phyloP scores from a whole-genome alignment of 2,888 invertebrate genomes.

The Chesias legatella region DNA sequence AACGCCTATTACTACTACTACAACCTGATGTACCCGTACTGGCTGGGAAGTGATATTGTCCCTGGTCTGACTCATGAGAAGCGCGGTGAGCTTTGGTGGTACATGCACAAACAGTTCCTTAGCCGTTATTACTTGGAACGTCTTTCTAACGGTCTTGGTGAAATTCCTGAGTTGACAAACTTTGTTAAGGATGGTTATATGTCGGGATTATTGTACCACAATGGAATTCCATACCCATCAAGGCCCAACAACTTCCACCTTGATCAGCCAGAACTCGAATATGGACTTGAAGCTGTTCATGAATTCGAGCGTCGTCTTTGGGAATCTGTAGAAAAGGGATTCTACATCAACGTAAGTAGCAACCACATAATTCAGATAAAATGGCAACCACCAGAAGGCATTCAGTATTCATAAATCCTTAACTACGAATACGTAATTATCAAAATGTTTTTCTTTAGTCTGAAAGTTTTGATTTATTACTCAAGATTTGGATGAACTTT shows the following conservation, averaged over 20 bases:
- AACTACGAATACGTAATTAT: too few relatives aligned
- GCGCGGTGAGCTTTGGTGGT: constrained; percentile 83
- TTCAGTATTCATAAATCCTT: too few relatives aligned
- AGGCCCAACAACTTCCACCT: constrained; percentile 81
- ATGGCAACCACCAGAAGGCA: too few relatives aligned
- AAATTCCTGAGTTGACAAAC: constrained; percentile 80
- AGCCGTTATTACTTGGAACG: constrained; percentile 88
- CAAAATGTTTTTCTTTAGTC: too few relatives aligned
- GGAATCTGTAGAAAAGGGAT: constrained; percentile 81
- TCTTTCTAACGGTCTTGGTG: constrained; percentile 84
- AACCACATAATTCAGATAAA: too few relatives aligned
- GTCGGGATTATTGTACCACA: constrained; percentile 82
- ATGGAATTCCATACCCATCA: constrained; percentile 83
- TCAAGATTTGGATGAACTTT: too few relatives aligned
- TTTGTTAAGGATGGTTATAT: constrained; percentile 81
- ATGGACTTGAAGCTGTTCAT: constrained; percentile 64
- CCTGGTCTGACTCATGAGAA: constrained; percentile 72
- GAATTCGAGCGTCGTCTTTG: constrained; percentile 79
- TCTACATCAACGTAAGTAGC: constrained; percentile 59
- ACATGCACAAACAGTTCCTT: constrained; percentile 82
- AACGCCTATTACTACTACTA: constrained; percentile 83
- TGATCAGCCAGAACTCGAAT: constrained; percentile 61
- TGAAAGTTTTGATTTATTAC: too few relatives aligned
- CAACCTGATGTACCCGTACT: constrained; percentile 82
- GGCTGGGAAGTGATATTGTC: constrained; percentile 80